Conservation (phyloP, 2,113 vertebrate genomes). For the Colossoma macropomum region DNA sequence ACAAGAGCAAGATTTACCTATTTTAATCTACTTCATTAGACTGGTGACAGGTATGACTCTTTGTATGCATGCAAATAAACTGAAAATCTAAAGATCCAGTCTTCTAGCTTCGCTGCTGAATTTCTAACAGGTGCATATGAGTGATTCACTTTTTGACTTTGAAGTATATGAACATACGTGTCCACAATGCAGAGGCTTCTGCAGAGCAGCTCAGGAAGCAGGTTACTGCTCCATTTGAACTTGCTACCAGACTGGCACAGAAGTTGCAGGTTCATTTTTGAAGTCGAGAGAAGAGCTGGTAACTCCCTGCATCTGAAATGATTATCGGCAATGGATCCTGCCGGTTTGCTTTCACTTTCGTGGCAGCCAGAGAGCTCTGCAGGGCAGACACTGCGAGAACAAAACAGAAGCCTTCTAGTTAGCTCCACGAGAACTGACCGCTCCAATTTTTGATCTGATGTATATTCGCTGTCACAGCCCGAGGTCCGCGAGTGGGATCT, state of each 20-base stretch:
- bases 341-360: background rate
- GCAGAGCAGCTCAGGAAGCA: background rate
- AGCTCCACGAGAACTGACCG: background rate
- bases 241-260: background rate
- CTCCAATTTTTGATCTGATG: slow-evolving; percentile 10
- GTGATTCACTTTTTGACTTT: no score
- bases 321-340: slow-evolving; percentile 25
- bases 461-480: slow-evolving; percentile 5
- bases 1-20: no score
- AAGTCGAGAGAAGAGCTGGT: slow-evolving; percentile 5
- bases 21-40: no score
- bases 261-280: background rate
- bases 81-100: no score
- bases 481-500: slow-evolving; percentile 10
- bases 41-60: no score
- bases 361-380: background rate
- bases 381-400: slow-evolving; percentile 6
- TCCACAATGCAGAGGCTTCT: background rate
- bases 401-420: slow-evolving; percentile 30
- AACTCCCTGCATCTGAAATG: slow-evolving; percentile 1
- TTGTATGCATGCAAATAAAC: no score
- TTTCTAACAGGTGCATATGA: background rate
- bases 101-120: no score
- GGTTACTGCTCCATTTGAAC: background rate
- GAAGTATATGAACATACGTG: background rate